Evolutionary conservation across 2,888 invertebrate species (phyloP).

Genomic region (Hetaerina titia): DNA sequence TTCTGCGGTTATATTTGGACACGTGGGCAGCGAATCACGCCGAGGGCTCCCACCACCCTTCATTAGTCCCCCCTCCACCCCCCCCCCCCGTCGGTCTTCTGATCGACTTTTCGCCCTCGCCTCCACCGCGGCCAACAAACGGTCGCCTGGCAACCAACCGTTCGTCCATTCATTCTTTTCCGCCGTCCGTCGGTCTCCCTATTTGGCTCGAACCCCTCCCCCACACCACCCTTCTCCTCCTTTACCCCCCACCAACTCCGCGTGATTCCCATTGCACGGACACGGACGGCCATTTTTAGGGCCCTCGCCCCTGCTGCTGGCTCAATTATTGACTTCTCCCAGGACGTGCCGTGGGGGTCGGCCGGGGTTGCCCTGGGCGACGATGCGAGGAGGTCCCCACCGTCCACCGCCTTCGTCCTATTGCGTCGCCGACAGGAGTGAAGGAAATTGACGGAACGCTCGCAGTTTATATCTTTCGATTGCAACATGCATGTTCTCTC

Average conservation of each 20-base stretch:
- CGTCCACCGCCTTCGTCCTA: neutral
- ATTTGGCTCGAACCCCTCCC: no score
- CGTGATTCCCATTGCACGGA: neutral
- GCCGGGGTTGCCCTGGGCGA: neutral
- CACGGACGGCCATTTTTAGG: neutral
- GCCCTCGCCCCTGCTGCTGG: neutral
- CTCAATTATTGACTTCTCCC: neutral
- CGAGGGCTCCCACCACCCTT: neutral
- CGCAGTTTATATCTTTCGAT: neutral
- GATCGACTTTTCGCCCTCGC: neutral
- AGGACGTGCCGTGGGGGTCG: neutral
- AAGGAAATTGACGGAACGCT: neutral
- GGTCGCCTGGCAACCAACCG: conserved; percentile 28
- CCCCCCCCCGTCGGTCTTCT: neutral
- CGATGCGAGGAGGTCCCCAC: neutral
- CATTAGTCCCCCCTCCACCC: neutral
- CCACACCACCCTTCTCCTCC: no score
- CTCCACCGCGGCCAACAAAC: neutral
- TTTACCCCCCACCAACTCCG: neutral
- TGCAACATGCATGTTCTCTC: neutral
- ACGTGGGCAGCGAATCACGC: neutral
- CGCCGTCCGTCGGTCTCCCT: neutral
- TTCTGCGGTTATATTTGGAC: no score
- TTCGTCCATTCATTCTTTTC: neutral
- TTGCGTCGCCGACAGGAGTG: neutral